Percentiles rank a stretch among this genome's conserved stretches.
Evolutionary conservation across 2,888 invertebrate genomes (phyloP).

Genomic region (Drosophila mimetica): DNA sequence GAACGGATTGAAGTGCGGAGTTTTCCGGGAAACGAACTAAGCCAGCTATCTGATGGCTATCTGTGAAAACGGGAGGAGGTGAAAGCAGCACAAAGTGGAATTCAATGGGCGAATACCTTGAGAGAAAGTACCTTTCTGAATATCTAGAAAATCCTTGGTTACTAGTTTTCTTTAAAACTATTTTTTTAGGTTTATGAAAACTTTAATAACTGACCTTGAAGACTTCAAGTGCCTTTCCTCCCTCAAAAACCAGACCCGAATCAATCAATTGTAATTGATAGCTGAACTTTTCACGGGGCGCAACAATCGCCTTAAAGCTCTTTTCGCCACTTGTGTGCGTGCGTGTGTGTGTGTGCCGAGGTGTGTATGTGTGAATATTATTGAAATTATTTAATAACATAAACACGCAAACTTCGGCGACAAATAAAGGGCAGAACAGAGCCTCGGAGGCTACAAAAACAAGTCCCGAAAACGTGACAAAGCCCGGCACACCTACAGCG

Average conservation of each 20-base stretch:
- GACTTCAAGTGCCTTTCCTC: no score
- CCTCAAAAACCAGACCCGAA: background rate
- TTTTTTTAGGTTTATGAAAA: no score
- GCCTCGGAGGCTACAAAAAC: constrained; percentile 28
- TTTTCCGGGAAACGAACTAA: constrained; percentile 4
- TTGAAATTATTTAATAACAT: constrained; percentile 69
- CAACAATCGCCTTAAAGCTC: constrained; percentile 24
- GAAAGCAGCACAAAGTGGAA: background rate
- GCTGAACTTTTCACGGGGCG: constrained; percentile 4
- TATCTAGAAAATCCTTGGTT: background rate
- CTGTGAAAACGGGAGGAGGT: background rate
- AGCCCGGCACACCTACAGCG: constrained; percentile 34
- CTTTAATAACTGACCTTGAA: background rate
- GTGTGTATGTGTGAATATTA: constrained; percentile 59
- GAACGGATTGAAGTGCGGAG: background rate
- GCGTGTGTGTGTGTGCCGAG: constrained; percentile 4
- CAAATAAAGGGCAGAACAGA: constrained; percentile 26
- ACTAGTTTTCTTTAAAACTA: background rate
- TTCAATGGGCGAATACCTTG: background rate
- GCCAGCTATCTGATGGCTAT: background rate
- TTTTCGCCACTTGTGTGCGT: background rate
- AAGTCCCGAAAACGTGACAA: constrained; percentile 45
- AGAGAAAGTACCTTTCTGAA: background rate
- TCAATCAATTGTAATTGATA: constrained; percentile 19
- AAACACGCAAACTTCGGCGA: constrained; percentile 56